A percentile compares a stretch with the other conserved stretches of the same genome.
These are phyloP conservation scores for Discoglossus pictus DNA, from an alignment of 2,797 vertebrate genomes.

Conservation along the genomic window DNA sequence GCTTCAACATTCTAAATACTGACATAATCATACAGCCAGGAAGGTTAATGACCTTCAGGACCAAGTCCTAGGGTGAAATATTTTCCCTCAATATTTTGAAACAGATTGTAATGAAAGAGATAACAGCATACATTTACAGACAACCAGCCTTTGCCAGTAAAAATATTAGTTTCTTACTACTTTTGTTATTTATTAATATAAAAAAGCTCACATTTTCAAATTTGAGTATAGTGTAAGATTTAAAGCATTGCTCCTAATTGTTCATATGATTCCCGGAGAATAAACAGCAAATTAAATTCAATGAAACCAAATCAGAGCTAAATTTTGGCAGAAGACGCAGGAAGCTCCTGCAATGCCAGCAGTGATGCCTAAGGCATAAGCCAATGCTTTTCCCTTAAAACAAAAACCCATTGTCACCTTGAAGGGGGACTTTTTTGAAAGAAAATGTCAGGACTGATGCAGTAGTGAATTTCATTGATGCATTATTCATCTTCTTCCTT, in stretches of 20 bases:
- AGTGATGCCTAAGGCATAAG: conserved; percentile 65
- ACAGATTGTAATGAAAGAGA: too few species aligned
- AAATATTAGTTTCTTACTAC: too few species aligned
- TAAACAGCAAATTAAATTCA: conserved; percentile 59
- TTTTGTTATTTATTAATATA: background rate
- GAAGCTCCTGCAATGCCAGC: conserved; percentile 66
- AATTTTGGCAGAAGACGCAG: conserved; percentile 71
- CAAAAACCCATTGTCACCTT: conserved; percentile 50
- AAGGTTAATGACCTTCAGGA: too few species aligned
- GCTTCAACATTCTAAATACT: too few species aligned
- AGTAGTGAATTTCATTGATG: conserved; percentile 44
- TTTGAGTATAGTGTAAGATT: conserved; percentile 40
- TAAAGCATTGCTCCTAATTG: conserved; percentile 46
- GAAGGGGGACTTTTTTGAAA: conserved; percentile 48
- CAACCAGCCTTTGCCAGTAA: too few species aligned
- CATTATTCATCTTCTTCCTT: conserved; percentile 44
- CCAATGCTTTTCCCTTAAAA: conserved; percentile 46
- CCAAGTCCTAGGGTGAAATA: too few species aligned
- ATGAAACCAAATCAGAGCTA: conserved; percentile 66
- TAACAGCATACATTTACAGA: too few species aligned
- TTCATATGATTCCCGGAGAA: conserved; percentile 35
- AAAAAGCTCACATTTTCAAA: conserved; percentile 10
- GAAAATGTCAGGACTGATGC: conserved; percentile 41
- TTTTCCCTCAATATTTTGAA: too few species aligned
- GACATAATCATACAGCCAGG: too few species aligned